Base-by-base conservation (phyloP, 1,140 invertebrate species). In the Anthonomus grandis region DNA sequence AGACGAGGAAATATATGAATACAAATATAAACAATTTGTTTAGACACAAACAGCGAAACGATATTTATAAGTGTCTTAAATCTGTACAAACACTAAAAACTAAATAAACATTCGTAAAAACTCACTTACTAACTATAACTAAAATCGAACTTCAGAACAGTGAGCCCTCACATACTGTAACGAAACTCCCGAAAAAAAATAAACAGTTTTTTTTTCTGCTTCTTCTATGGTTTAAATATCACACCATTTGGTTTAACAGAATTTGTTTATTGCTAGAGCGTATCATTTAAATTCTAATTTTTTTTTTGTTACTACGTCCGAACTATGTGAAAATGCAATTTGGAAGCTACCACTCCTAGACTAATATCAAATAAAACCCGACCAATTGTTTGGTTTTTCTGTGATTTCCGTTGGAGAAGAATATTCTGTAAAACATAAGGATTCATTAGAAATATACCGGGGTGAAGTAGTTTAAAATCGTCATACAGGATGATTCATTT, bases 221-320 rank as follows among this genome's bases (percentile, higher is more conserved):
- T 13, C 13, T 12, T 13, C 10, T n/a, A 56, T 47, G 10, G 39
- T 45, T 36, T 58, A 57, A 57, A 55, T 55, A 60, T 55, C 45
- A 49, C 52, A 50, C 51, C 51, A 41, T 55, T n/a, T 56, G 27
- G 49, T 60, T 50, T 45, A 46, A 56, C 44, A 58, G 39, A 60
- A 64, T 66, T 66, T 64, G 57, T 50, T 70, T 72, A 72, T 72
- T 72, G 70, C 70, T 72, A 71, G 64, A 68, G 65, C 68, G 71
- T 59, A 61, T 63, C 67, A 56, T 49, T 49, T n/a, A 46, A 60
- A 49, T 47, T 53, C 38, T 46, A 42, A 50, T 46, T 34, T 6
- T 59, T 59, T 25, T 38, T 46, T 18, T 50, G 25, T 44, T 25
- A 46, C 21, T 27, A 18, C 10, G 23, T 52, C 22, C 23, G 42